Evolutionary conservation across 2,113 vertebrate genomes (phyloP).

Genomic region (Pseudopipra pipra): DNA sequence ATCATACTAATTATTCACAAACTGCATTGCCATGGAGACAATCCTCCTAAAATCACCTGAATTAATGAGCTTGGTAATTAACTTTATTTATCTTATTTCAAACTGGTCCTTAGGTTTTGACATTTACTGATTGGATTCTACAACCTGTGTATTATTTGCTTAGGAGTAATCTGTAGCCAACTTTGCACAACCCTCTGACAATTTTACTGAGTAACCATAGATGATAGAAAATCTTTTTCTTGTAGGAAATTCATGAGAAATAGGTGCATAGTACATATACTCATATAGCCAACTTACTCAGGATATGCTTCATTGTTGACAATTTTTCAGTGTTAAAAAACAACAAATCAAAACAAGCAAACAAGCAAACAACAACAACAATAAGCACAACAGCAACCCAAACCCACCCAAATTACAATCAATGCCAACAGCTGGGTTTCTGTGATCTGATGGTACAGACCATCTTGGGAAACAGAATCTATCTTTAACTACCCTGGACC

Average conservation of each 20-base stretch:
- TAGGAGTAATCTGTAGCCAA: background rate
- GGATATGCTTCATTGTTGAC: background rate
- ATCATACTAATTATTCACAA: slow-evolving; percentile 24
- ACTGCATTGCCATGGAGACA: slow-evolving; percentile 18
- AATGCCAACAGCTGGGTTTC: background rate
- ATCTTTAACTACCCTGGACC: background rate
- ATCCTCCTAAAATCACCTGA: slow-evolving; percentile 35
- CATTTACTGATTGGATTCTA: slow-evolving; percentile 44
- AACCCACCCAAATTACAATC: background rate
- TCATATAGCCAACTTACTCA: background rate
- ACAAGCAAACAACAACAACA: background rate
- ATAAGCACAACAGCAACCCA: too few relatives aligned
- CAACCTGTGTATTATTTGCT: slow-evolving; percentile 13
- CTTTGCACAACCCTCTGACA: background rate
- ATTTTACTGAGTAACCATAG: background rate
- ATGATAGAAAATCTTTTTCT: background rate
- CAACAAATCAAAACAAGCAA: background rate
- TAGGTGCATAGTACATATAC: background rate
- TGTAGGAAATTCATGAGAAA: background rate
- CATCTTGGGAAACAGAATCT: background rate
- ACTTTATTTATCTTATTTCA: slow-evolving; percentile 45
- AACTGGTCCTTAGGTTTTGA: slow-evolving; percentile 27
- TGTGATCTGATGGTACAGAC: background rate
- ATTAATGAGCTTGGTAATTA: slow-evolving; percentile 58
- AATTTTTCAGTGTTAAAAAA: background rate